Base-by-base conservation (phyloP, 2,888 invertebrate species). In the Carabus problematicus region DNA sequence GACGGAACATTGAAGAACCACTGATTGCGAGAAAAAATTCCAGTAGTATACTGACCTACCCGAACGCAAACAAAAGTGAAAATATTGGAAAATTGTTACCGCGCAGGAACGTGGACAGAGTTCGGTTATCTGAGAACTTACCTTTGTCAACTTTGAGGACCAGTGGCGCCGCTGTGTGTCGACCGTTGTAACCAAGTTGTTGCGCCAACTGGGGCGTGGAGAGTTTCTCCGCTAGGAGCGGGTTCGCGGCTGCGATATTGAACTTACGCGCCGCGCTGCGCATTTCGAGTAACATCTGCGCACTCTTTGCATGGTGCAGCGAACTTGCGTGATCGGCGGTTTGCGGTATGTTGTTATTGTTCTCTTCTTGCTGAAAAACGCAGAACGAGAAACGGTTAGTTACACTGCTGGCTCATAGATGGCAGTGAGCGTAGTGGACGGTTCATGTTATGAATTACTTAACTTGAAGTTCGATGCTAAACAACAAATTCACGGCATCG, bases 211-310 rank as follows among this genome's bases (percentile, higher is more conserved):
- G 77, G 84, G 82, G 86, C 82, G 79, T 85, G 82, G 82, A 85
- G 73, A 87, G 82, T 79, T 91, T 91, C 85, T 94, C 94, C 75
- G 94, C 94, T 72, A 95, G 85, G 73, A 95, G 82, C 12, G 95
- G 95, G 82, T 95, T 95, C 56, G 93, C 91, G 9, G 94, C 93
- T 39, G 92, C 92, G 73, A 94, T 93, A 74, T 92, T 92, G 79
- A 89, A 91, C 79, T 90, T 80, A 49, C 78, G 75, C 42, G 75
- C 72, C 14, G 74, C 75, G 6, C 76, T 75, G 12, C 81, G 76
- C 76, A 81, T 78, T 71, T 81, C 82, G 3, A 79, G 71, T 72
- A 79, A 73, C 42, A 77, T 75, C 47, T 72, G 74, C 71, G 74
- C 77, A 72, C 76, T 77, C 75, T 81, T 81, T 71, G 78, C 77